phyloP scores from a whole-genome alignment of 2,888 invertebrate genomes.

The Pyralis farinalis region DNA sequence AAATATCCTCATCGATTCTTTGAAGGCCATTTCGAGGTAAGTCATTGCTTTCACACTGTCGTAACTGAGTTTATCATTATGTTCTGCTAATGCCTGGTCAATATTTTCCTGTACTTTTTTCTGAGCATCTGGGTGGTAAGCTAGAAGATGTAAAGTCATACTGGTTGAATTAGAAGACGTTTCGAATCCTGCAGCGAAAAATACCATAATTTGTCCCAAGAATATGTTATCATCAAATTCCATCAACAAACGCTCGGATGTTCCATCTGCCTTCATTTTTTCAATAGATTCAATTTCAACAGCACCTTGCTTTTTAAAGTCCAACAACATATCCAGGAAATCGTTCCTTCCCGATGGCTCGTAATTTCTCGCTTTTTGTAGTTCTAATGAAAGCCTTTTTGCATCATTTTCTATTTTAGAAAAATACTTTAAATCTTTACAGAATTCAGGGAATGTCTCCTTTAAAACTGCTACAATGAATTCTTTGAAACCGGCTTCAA shows the following conservation, averaged over 20 bases:
- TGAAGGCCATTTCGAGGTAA: conserved; percentile 30
- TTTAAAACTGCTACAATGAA: conserved; percentile 20
- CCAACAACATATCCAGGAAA: conserved; percentile 12
- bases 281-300: conserved; percentile 13
- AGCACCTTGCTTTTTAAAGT: conserved; percentile 6
- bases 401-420: conserved; percentile 2
- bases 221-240: conserved; percentile 4
- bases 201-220: conserved; percentile 7
- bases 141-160: conserved; percentile 35
- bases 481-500: conserved; percentile 20
- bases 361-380: conserved; percentile 9
- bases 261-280: conserved; percentile 5
- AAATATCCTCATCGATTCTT: conserved; percentile 18
- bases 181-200: conserved; percentile 31
- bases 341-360: conserved; percentile 9
- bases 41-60: conserved; percentile 31
- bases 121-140: conserved; percentile 37
- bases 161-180: conserved; percentile 38
- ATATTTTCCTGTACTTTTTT: conserved; percentile 36
- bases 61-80: conserved; percentile 23
- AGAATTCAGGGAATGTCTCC: conserved; percentile 18
- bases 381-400: neutral
- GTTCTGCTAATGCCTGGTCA: conserved; percentile 10
- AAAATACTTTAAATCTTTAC: conserved; percentile 20
- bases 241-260: conserved; percentile 2